Evolutionary conservation across 2,113 vertebrate species (phyloP).

Genomic region (Crocuta crocuta): DNA sequence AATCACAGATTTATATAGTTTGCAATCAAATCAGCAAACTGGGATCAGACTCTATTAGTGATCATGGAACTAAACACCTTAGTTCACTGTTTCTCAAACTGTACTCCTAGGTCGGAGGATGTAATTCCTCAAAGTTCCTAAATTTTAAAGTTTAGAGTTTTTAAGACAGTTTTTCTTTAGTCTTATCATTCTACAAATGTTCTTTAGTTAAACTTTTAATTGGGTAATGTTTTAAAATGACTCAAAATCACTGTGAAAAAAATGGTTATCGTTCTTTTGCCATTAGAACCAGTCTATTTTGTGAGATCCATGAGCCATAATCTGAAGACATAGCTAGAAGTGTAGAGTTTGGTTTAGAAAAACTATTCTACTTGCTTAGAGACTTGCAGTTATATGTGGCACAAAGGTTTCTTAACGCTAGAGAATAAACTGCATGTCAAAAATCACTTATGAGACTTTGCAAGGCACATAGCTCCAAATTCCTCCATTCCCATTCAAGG

Average conservation of each 20-base stretch:
- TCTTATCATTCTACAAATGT: neutral
- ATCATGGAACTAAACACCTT: slow-evolving; percentile 3
- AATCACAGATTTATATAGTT: neutral
- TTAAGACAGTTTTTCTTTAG: slow-evolving; percentile 43
- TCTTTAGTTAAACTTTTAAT: neutral
- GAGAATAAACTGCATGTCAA: slow-evolving; percentile 21
- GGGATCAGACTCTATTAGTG: neutral
- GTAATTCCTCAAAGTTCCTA: neutral
- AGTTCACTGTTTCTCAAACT: neutral
- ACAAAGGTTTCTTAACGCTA: neutral
- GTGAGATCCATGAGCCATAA: neutral
- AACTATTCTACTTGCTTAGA: neutral
- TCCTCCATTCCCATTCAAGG: neutral
- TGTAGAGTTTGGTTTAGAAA: neutral
- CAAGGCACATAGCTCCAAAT: neutral
- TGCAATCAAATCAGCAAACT: slow-evolving; percentile 4
- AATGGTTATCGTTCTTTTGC: neutral
- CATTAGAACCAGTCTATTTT: neutral
- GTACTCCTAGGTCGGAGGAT: neutral
- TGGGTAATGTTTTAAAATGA: neutral
- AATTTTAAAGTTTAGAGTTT: neutral
- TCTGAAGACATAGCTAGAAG: neutral
- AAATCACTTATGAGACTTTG: neutral
- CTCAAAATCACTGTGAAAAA: neutral
- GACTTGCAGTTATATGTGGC: neutral